These are phyloP conservation scores for Neopipo cinnamomea DNA, from an alignment of 2,113 vertebrate species.

Conservation along the genomic window DNA sequence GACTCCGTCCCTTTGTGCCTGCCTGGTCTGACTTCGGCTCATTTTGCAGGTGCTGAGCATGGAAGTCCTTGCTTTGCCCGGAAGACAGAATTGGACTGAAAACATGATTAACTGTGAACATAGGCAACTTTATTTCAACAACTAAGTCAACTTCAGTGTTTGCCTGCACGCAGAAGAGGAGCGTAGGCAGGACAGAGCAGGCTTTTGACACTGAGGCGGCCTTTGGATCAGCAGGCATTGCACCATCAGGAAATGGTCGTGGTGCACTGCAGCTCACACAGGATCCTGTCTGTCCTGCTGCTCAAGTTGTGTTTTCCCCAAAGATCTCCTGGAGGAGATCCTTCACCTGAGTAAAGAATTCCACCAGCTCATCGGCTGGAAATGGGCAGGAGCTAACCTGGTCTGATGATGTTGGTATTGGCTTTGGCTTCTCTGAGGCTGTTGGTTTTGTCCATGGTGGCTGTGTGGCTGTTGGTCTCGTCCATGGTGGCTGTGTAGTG, in stretches of 20 bases:
- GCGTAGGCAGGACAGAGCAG: background rate
- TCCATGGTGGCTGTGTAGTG: background rate
- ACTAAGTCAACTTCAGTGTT: background rate
- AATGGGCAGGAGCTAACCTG: background rate
- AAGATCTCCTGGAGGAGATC: background rate
- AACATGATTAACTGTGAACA: background rate
- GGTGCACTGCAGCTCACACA: accelerated
- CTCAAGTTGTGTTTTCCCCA: background rate
- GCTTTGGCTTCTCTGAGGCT: background rate
- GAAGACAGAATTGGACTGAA: background rate
- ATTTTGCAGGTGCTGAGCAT: background rate
- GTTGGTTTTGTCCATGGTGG: background rate
- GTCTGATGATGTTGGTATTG: accelerated
- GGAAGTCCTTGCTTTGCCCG: background rate
- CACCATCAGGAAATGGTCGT: accelerated
- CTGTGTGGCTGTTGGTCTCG: background rate
- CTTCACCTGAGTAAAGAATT: background rate
- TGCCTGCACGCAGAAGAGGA: background rate
- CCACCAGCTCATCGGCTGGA: background rate
- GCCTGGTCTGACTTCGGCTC: no score
- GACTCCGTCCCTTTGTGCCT: background rate
- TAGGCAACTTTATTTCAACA: background rate
- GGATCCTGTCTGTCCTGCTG: background rate
- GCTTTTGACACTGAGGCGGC: background rate
- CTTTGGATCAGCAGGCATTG: background rate